Evolutionary conservation across 1,140 invertebrate genomes (phyloP).

Genomic region (Bombus breviceps): DNA sequence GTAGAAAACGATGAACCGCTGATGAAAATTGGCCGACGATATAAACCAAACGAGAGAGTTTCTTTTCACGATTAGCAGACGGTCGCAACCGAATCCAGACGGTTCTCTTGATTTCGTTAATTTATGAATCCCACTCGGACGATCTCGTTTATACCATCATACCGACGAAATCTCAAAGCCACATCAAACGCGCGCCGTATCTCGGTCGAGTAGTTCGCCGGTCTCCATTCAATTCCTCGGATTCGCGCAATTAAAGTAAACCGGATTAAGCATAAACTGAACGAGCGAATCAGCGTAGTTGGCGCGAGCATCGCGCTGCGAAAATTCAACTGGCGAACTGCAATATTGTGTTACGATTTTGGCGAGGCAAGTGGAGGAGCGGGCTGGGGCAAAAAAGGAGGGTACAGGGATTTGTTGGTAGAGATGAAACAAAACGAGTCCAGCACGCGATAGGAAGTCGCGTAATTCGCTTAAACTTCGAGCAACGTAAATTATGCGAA

Average conservation of each 20-base stretch:
- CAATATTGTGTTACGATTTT: conserved; percentile 26
- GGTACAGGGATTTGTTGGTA: not conserved
- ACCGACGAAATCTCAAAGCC: not conserved
- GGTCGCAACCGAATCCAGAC: no score
- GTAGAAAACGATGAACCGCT: not conserved
- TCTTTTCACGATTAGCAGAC: not conserved
- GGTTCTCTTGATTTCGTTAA: not conserved
- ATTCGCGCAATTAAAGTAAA: conserved; percentile 31
- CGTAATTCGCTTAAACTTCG: conserved; percentile 60
- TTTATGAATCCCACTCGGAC: not conserved
- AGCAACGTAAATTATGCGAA: conserved; percentile 43
- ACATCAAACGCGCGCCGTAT: not conserved
- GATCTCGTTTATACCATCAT: not conserved
- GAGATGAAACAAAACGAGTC: conserved; percentile 19
- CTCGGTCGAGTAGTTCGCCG: not conserved
- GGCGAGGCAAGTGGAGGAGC: not conserved
- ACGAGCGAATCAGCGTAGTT: not conserved
- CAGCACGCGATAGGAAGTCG: conserved; percentile 10
- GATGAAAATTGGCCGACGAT: not conserved
- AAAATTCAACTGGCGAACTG: not conserved
- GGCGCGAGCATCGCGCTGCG: not conserved
- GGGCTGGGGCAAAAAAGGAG: not conserved
- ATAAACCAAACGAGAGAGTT: not conserved
- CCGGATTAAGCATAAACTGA: conserved; percentile 10
- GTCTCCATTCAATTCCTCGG: not conserved